Evolutionary conservation across 2,113 vertebrate genomes (phyloP).

Genomic region (Etia nguti): DNA sequence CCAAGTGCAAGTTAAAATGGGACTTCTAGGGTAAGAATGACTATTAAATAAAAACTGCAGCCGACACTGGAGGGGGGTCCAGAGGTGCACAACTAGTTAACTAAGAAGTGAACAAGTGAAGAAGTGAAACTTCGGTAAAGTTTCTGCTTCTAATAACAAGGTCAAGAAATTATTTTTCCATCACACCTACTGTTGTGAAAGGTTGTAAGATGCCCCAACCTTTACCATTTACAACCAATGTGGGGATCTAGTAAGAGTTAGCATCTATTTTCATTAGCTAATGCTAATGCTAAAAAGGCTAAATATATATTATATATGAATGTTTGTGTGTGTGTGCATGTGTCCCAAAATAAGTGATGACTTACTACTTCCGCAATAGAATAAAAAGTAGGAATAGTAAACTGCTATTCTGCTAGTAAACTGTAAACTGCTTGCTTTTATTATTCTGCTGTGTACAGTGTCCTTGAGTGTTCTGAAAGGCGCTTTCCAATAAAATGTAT

Average conservation of each 20-base stretch:
- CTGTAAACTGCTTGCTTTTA: too few species aligned
- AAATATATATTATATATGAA: not conserved
- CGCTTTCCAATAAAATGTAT: too few species aligned
- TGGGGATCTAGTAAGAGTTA: not conserved
- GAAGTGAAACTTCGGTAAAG: not conserved
- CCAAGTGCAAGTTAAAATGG: not conserved
- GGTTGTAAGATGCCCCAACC: not conserved
- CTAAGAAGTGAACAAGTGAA: not conserved
- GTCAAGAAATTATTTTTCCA: not conserved
- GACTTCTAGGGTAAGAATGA: not conserved
- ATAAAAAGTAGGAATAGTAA: not conserved
- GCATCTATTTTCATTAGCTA: not conserved
- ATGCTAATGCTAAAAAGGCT: not conserved
- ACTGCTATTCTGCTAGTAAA: too few species aligned
- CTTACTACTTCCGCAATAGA: not conserved
- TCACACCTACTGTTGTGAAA: accelerated
- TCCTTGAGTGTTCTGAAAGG: too few species aligned
- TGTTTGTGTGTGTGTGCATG: not conserved
- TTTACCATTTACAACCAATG: not conserved
- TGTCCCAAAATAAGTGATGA: not conserved
- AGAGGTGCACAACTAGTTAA: not conserved
- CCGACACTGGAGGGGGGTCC: not conserved
- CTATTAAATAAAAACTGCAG: not conserved
- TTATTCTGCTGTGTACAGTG: too few species aligned
- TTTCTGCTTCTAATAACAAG: not conserved